Evolutionary conservation across 2,113 vertebrate genomes (phyloP).

Genomic region (Trachemys scripta): DNA sequence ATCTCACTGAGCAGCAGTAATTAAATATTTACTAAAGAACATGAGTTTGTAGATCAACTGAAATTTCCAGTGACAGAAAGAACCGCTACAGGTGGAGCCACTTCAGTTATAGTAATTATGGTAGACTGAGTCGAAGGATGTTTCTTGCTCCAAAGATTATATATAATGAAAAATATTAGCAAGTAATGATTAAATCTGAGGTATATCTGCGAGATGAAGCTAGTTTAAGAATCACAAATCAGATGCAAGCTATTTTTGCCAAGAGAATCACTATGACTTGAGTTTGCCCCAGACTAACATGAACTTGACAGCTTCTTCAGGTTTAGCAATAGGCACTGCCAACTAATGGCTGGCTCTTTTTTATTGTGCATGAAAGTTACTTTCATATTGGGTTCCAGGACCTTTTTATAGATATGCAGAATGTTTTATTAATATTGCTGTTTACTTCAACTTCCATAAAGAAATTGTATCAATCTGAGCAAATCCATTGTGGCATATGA

Average conservation of each 20-base stretch:
- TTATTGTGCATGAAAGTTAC: neutral
- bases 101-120: neutral
- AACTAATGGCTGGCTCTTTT: fast-evolving
- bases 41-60: neutral
- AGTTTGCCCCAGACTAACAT: fast-evolving
- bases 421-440: neutral
- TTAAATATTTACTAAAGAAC: neutral
- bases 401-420: fast-evolving
- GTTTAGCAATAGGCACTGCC: neutral
- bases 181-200: neutral
- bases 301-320: neutral
- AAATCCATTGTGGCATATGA: fast-evolving
- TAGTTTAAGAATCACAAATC: neutral
- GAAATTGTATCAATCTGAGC: neutral
- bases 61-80: neutral
- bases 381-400: neutral
- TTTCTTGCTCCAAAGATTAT: neutral
- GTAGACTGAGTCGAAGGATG: neutral
- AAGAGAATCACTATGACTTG: neutral
- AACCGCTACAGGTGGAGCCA: neutral
- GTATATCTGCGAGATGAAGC: neutral
- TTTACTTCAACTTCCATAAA: neutral
- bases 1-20: neutral
- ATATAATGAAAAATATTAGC: neutral
- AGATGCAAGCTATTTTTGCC: neutral